A percentile compares a stretch with the other conserved stretches of the same genome.
Evolutionary conservation across 1,140 invertebrate species (phyloP).

Genomic region (Mizuhopecten yessoensis): DNA sequence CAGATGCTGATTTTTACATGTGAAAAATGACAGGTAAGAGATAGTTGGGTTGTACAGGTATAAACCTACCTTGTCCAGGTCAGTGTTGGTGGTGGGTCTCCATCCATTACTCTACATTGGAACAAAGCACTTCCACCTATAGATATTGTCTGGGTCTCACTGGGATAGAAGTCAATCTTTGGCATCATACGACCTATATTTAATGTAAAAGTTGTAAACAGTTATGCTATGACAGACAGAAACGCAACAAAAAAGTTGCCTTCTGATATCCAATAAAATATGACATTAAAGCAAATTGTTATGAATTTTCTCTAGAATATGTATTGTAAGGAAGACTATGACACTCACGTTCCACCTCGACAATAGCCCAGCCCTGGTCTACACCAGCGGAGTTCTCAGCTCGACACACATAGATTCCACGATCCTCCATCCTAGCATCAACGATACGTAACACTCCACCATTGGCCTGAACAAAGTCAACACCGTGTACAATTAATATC

Average conservation of each 20-base stretch:
- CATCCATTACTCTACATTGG: conserved; percentile 90
- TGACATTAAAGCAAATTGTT: background rate
- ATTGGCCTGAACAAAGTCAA: conserved; percentile 78
- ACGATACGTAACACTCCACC: conserved; percentile 89
- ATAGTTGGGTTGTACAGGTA: no score
- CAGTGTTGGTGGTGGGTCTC: conserved; percentile 90
- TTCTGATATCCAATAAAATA: background rate
- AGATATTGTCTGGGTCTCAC: conserved; percentile 86
- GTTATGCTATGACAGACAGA: background rate
- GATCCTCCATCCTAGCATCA: conserved; percentile 87
- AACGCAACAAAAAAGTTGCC: background rate
- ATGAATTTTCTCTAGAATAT: background rate
- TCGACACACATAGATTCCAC: conserved; percentile 91
- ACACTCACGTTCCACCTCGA: conserved; percentile 96
- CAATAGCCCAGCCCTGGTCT: conserved; percentile 88
- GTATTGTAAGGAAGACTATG: conserved; percentile 66
- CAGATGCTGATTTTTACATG: no score
- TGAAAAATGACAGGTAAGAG: no score
- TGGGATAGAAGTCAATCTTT: conserved; percentile 90
- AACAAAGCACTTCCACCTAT: conserved; percentile 89
- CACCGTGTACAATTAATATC: no score
- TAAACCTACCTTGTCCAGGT: conserved; percentile 87
- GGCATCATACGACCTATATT: conserved; percentile 90
- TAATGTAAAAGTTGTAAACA: conserved; percentile 77
- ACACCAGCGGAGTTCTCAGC: conserved; percentile 86